These are phyloP conservation scores for Novumbra hubbsi DNA, from an alignment of 2,797 vertebrate species.

Conservation along the genomic window DNA sequence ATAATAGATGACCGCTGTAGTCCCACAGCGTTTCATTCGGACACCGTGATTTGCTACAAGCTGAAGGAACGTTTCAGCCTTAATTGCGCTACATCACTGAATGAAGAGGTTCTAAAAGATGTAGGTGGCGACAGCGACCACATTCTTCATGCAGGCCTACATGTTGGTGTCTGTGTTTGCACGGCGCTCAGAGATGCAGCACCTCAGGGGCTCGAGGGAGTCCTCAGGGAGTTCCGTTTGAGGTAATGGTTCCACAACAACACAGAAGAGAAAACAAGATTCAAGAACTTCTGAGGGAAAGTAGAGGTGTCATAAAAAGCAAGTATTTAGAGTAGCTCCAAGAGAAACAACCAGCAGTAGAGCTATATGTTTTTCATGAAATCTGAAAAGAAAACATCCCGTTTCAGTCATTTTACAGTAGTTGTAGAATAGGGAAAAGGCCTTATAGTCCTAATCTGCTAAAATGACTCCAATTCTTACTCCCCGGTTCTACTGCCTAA, in stretches of 20 bases:
- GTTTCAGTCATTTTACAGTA: conserved; percentile 47
- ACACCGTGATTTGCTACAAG: background rate
- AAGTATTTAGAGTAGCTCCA: conserved; percentile 15
- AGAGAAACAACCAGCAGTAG: conserved; percentile 24
- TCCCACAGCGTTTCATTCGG: background rate
- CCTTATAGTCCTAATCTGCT: conserved; percentile 58
- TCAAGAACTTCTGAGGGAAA: conserved; percentile 11
- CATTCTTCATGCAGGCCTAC: conserved; percentile 27
- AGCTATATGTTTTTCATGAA: conserved; percentile 22
- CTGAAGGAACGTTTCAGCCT: conserved; percentile 29
- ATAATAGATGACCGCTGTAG: background rate
- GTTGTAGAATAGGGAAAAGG: conserved; percentile 46
- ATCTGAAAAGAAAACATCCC: conserved; percentile 31
- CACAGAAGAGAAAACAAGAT: conserved; percentile 23
- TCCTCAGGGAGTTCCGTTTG: conserved; percentile 41
- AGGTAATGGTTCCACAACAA: conserved; percentile 30
- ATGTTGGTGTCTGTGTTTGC: conserved; percentile 27
- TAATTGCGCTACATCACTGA: conserved; percentile 45
- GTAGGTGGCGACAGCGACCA: conserved; percentile 39
- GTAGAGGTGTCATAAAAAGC: conserved; percentile 8
- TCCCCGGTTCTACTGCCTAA: conserved; percentile 29
- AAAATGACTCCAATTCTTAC: conserved; percentile 43
- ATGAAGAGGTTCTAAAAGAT: conserved; percentile 53
- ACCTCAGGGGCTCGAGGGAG: conserved; percentile 40
- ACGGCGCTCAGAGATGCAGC: conserved; percentile 41